Conservation (phyloP, 2,888 invertebrate species). For the Drosophila mulleri region DNA sequence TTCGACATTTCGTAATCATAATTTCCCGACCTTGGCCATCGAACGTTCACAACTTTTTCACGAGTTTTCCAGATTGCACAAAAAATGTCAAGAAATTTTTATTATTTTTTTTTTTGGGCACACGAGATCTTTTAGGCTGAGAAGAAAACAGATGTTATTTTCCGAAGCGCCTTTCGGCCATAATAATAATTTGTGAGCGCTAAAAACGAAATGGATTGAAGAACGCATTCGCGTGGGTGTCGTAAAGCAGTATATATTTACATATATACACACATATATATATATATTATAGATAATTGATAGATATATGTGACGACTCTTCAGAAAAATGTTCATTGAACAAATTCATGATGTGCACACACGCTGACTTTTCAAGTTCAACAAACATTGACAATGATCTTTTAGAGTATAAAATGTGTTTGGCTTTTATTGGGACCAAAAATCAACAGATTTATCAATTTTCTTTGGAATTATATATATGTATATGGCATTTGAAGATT, state of each 20-base stretch:
- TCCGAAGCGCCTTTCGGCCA: constrained; percentile 40
- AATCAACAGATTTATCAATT: not conserved
- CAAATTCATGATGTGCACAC: constrained; percentile 36
- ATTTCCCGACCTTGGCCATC: constrained; percentile 51
- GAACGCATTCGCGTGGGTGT: constrained; percentile 50
- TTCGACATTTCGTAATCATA: constrained; percentile 41
- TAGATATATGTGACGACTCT: constrained; percentile 25
- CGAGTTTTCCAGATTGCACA: constrained; percentile 61
- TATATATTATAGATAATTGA: constrained; percentile 25
- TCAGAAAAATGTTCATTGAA: constrained; percentile 60
- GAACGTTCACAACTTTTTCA: constrained; percentile 25
- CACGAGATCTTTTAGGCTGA: constrained; percentile 31
- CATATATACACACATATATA: not conserved
- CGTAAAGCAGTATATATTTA: constrained; percentile 14
- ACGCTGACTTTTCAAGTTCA: constrained; percentile 75
- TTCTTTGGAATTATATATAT: not conserved
- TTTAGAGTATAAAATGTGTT: not conserved
- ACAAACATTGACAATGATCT: constrained; percentile 43
- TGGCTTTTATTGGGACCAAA: not conserved
- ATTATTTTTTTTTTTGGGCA: constrained; percentile 20
- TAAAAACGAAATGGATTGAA: constrained; percentile 51
- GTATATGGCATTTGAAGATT: not conserved
- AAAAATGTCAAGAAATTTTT: constrained; percentile 55
- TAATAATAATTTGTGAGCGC: constrained; percentile 43
- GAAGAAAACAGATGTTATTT: constrained; percentile 60